Conservation (phyloP, 2,888 invertebrate species). For the Pharmacophagus antenor region DNA sequence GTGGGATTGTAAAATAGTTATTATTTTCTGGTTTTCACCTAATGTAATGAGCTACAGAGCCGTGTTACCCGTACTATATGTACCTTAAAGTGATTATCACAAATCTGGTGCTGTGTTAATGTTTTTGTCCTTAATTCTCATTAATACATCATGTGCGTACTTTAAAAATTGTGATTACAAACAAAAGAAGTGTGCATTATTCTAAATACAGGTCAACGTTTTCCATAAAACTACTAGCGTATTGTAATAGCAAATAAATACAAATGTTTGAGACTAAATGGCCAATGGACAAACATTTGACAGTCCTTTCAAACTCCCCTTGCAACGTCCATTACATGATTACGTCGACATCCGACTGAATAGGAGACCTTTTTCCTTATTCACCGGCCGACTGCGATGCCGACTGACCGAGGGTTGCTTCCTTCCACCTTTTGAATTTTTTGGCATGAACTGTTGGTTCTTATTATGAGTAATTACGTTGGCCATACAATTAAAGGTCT, state of each 20-base stretch:
- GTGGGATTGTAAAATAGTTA: too few relatives aligned
- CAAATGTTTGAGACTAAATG: conserved; percentile 15
- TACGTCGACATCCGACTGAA: conserved; percentile 19
- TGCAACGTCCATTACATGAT: conserved; percentile 24
- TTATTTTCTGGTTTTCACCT: too few relatives aligned
- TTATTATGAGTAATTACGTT: neutral
- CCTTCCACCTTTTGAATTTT: conserved; percentile 14
- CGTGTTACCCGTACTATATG: too few relatives aligned
- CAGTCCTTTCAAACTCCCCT: conserved; percentile 19
- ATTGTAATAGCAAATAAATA: conserved; percentile 14
- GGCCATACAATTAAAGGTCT: neutral
- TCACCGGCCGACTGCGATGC: neutral
- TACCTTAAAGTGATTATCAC: too few relatives aligned
- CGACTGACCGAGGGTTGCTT: conserved; percentile 15
- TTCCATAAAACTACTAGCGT: neutral
- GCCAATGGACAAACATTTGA: conserved; percentile 24
- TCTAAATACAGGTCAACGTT: neutral
- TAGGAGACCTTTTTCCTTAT: conserved; percentile 15
- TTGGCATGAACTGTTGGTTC: neutral
- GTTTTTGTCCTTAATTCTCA: too few relatives aligned
- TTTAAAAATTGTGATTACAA: too few relatives aligned
- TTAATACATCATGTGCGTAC: too few relatives aligned
- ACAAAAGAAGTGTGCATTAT: too few relatives aligned
- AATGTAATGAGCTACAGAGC: too few relatives aligned
- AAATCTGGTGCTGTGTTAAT: too few relatives aligned